Conservation (phyloP, 2,113 vertebrate species). For the Epinephelus moara region DNA sequence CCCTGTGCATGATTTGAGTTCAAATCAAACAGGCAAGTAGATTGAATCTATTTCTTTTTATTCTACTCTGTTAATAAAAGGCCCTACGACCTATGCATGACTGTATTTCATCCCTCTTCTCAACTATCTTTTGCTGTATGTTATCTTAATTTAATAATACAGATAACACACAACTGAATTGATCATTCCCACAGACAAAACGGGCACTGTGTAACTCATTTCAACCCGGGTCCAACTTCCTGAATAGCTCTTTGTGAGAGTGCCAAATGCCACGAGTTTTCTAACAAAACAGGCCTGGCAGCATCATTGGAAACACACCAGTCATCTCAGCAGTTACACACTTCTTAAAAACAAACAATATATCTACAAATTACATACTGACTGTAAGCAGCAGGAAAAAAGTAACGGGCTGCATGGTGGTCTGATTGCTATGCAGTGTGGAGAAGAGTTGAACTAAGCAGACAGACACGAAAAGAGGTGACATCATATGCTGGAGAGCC, state of each 20-base stretch:
- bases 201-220: slow-evolving; percentile 40
- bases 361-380: slow-evolving; percentile 43
- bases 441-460: slow-evolving; percentile 48
- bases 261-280: slow-evolving; percentile 47
- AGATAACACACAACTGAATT: background rate
- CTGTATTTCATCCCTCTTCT: background rate
- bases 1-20: background rate
- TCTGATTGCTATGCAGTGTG: background rate
- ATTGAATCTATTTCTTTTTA: background rate
- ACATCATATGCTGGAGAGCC: slow-evolving; percentile 63
- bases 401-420: slow-evolving; percentile 1
- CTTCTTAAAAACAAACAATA: slow-evolving; percentile 43
- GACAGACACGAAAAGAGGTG: slow-evolving; percentile 42
- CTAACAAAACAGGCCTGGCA: slow-evolving; percentile 39
- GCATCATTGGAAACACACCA: slow-evolving; percentile 42
- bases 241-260: slow-evolving; percentile 70
- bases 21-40: background rate
- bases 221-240: slow-evolving; percentile 41
- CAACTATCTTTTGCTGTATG: background rate
- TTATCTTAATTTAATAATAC: background rate
- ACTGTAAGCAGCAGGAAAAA: slow-evolving; percentile 9
- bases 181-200: slow-evolving; percentile 38
- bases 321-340: slow-evolving; percentile 47
- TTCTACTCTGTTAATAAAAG: background rate
- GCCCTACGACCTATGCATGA: background rate